Conservation (phyloP, 53 echinoderm and acorn worm species). For the Zoroaster sp. region DNA sequence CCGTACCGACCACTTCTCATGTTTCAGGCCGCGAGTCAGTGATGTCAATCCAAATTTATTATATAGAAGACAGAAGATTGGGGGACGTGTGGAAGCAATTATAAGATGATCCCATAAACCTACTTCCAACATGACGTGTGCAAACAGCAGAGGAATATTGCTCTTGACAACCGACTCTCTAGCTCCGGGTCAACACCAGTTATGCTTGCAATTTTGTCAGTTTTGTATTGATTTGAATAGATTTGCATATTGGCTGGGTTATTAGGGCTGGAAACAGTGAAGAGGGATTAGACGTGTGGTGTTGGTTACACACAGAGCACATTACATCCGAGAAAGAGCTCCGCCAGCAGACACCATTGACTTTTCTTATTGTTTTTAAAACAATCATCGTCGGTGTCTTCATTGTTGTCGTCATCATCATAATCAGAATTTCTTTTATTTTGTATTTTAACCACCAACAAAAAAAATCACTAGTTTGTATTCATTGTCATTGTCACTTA, state of each 20-base stretch:
- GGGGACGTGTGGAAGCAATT: slow-evolving; percentile 38
- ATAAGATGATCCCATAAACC: slow-evolving; percentile 16
- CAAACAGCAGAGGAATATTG: slow-evolving; percentile 35
- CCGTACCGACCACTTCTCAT: neutral
- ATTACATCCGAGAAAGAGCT: neutral
- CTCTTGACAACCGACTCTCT: slow-evolving; percentile 11
- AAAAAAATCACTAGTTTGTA: no score
- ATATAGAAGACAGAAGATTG: neutral
- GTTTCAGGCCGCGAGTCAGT: slow-evolving; percentile 33
- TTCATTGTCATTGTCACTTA: no score
- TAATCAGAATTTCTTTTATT: no score
- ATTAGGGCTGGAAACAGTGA: neutral
- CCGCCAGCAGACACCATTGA: neutral
- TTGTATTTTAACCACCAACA: no score
- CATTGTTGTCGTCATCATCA: neutral
- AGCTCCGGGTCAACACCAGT: slow-evolving; percentile 19
- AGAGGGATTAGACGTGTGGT: neutral
- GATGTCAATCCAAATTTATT: slow-evolving; percentile 16
- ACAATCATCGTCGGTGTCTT: neutral
- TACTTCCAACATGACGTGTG: neutral
- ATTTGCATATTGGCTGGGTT: slow-evolving; percentile 5
- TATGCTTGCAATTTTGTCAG: neutral
- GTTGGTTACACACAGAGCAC: neutral
- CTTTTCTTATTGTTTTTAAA: neutral
- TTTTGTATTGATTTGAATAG: neutral